A percentile compares a stretch with the other conserved stretches of the same genome.
Conservation (phyloP, 2,113 vertebrate species). For the Paramormyrops kingsleyae region DNA sequence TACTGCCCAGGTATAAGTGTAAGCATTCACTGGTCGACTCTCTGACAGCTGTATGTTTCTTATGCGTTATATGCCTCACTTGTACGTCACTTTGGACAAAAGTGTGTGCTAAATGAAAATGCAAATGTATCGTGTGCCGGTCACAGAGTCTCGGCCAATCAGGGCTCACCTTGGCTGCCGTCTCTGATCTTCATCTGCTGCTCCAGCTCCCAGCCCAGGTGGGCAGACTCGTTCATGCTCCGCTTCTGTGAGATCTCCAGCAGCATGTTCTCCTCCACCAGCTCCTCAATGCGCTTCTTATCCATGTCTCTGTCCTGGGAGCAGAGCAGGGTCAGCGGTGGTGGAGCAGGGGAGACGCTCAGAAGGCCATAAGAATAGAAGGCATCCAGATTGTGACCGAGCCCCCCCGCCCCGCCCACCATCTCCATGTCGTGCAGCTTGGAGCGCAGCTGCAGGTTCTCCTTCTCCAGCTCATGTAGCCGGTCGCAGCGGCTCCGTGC, state of each 20-base stretch:
- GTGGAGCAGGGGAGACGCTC: neutral
- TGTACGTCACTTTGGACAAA: neutral
- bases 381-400: neutral
- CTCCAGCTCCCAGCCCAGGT: conserved; percentile 87
- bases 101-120: neutral
- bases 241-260: conserved; percentile 83
- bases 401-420: conserved; percentile 53
- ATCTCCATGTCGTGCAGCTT: conserved; percentile 94
- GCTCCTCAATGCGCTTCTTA: conserved; percentile 76
- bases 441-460: conserved; percentile 89
- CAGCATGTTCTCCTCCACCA: conserved; percentile 83
- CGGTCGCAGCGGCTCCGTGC: conserved; percentile 85
- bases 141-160: neutral
- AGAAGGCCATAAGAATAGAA: too few species aligned
- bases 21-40: neutral
- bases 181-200: conserved; percentile 77
- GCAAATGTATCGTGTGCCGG: neutral
- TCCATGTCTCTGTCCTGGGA: conserved; percentile 74
- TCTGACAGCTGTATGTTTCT: neutral
- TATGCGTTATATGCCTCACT: neutral
- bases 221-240: conserved; percentile 86
- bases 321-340: neutral
- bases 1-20: neutral
- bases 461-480: conserved; percentile 91
- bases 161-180: conserved; percentile 66